A percentile compares a stretch with the other conserved stretches of the same genome.
These are phyloP conservation scores for Sturnira hondurensis DNA, from an alignment of 2,113 vertebrate genomes.

Conservation along the genomic window DNA sequence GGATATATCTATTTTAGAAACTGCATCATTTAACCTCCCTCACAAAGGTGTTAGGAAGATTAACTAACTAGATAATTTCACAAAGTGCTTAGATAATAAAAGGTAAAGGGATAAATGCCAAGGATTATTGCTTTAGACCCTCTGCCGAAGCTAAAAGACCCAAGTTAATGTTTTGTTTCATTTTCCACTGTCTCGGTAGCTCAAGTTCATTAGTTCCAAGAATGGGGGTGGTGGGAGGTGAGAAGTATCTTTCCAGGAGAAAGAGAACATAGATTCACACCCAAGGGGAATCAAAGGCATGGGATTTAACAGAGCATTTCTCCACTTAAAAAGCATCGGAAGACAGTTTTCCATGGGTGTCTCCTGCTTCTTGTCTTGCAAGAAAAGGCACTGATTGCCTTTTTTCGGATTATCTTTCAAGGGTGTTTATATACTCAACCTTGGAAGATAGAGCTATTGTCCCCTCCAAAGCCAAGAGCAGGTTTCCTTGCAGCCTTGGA, in stretches of 20 bases:
- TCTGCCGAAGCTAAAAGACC: slow-evolving; percentile 66
- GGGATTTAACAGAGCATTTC: slow-evolving; percentile 54
- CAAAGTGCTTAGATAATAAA: slow-evolving; percentile 72
- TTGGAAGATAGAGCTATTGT: neutral
- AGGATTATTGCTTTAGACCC: slow-evolving; percentile 71
- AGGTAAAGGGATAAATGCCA: slow-evolving; percentile 70
- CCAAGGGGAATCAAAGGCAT: slow-evolving; percentile 52
- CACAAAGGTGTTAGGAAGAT: slow-evolving; percentile 63
- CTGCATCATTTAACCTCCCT: slow-evolving; percentile 70
- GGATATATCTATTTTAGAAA: slow-evolving; percentile 73
- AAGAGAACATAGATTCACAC: slow-evolving; percentile 13
- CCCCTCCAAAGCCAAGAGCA: neutral
- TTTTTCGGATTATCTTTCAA: slow-evolving; percentile 8
- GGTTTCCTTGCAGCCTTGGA: neutral
- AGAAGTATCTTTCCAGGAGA: slow-evolving; percentile 33
- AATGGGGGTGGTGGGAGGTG: slow-evolving; percentile 29
- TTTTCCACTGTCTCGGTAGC: slow-evolving; percentile 67
- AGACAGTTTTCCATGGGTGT: neutral
- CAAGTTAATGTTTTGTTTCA: slow-evolving; percentile 76
- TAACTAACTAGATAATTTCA: slow-evolving; percentile 75
- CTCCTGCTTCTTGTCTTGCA: neutral
- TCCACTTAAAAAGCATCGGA: neutral
- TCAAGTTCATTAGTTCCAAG: slow-evolving; percentile 68
- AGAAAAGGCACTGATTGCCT: neutral
- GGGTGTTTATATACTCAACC: neutral